Evolutionary conservation across 1,140 invertebrate species (phyloP), one percentile per base, ranked within the genome.

Genomic region (Zaprionus inermis): DNA sequence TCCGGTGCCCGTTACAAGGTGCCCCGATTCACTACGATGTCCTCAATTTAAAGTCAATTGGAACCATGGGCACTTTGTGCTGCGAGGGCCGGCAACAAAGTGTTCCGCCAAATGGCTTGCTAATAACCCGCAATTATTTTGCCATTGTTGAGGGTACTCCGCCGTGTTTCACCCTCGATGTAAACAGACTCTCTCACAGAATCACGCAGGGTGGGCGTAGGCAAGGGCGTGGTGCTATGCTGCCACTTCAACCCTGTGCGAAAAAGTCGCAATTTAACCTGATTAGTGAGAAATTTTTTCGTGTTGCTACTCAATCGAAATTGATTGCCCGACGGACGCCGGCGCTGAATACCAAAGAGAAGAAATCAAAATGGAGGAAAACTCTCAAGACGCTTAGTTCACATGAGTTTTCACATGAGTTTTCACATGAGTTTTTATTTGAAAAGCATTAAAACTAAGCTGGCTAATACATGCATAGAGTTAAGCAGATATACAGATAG

Each of bases 71-170:
- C 59, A 52, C 51, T 78, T 78, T 55, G 59, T 51, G 63, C 30
- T 49, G 57, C 34, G 41, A 36, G 6, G n/a, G n/a, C 3, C n/a
- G 22, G 41, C 18, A 61, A 66, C 67, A 84, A 79, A 65, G 76
- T 84, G 61, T 72, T 66, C 59, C 58, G 44, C 65, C 72, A 86
- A 73, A 88, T 86, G 79, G 77, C 83, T 79, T 57, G 34, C 70
- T 81, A 78, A 79, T 81, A 86, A 82, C 81, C 81, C 81, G 79
- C 76, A 84, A 84, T 84, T 82, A 84, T 84, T 79, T 74, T 74
- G 52, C 69, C 68, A 86, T 83, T 88, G 82, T 88, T 74, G 38
- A 71, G 69, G 55, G 61, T 49, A 54, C 60, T 70, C 59, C 54
- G 68, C 18, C 10, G 16, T 51, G 16, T 51, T 71, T 52, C 76